A percentile compares a stretch with the other conserved stretches of the same genome.
These are phyloP conservation scores for Argynnis bischoffii DNA, from an alignment of 2,888 invertebrate species.

Conservation along the genomic window DNA sequence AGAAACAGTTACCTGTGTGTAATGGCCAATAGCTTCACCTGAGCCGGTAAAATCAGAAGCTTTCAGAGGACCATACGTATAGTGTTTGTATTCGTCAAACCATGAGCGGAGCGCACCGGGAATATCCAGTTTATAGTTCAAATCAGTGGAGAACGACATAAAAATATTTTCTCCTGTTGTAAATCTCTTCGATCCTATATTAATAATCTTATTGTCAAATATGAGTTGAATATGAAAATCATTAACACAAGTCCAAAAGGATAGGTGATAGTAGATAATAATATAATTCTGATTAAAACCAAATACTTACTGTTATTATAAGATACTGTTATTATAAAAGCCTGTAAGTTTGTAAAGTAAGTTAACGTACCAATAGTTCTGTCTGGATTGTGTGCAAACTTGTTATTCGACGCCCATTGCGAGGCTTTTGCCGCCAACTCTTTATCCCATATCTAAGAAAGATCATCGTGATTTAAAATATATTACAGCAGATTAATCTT, in stretches of 20 bases:
- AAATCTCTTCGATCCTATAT: slow-evolving; percentile 61
- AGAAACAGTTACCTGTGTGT: slow-evolving; percentile 63
- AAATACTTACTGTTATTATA: too few species aligned
- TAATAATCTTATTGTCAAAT: neutral
- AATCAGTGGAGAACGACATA: slow-evolving; percentile 50
- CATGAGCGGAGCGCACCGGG: slow-evolving; percentile 52
- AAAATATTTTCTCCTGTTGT: slow-evolving; percentile 64
- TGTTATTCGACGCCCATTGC: slow-evolving; percentile 54
- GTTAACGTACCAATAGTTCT: slow-evolving; percentile 53
- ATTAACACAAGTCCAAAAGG: too few species aligned
- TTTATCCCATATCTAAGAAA: slow-evolving; percentile 61
- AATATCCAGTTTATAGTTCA: slow-evolving; percentile 46
- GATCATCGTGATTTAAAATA: neutral
- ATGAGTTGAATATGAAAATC: too few species aligned
- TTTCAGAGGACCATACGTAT: slow-evolving; percentile 49
- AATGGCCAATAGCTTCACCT: slow-evolving; percentile 60
- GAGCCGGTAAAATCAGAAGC: slow-evolving; percentile 48
- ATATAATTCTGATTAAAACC: neutral
- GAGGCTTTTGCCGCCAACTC: slow-evolving; percentile 62
- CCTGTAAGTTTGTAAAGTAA: neutral
- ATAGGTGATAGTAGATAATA: neutral
- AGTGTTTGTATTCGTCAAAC: slow-evolving; percentile 65
- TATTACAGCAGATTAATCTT: neutral
- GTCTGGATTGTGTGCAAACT: slow-evolving; percentile 59
- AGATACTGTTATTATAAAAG: neutral